A percentile compares a stretch with the other conserved stretches of the same genome.
phyloP scores from a whole-genome alignment of 2,797 vertebrate genomes.

The Poeciliopsis infans region DNA sequence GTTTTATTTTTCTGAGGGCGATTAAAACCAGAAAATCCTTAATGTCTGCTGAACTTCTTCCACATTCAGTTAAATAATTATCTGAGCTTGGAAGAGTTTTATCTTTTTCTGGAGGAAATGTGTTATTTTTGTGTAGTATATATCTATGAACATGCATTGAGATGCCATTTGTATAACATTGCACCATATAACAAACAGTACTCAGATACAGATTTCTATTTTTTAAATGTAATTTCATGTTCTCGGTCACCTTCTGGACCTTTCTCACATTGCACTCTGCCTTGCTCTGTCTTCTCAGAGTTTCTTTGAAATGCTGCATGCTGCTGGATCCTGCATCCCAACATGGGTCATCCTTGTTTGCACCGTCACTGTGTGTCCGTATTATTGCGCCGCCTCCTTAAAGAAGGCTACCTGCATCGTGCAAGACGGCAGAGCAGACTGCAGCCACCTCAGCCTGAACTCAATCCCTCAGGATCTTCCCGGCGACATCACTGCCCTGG shows the following conservation, averaged over 20 bases:
- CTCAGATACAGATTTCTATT: no score
- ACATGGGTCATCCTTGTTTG: constrained; percentile 13
- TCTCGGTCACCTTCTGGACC: background rate
- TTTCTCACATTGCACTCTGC: background rate
- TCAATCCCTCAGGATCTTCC: constrained; percentile 87
- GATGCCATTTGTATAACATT: background rate
- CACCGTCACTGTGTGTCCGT: constrained; percentile 10
- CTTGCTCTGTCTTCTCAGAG: constrained; percentile 2
- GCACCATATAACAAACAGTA: background rate
- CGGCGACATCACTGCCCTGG: constrained; percentile 83
- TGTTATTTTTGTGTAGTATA: background rate
- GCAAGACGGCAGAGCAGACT: constrained; percentile 82
- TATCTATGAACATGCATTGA: background rate
- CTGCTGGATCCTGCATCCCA: background rate
- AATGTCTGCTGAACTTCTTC: no score
- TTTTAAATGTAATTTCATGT: background rate
- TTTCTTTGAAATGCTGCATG: constrained; percentile 27
- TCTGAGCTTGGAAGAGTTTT: background rate
- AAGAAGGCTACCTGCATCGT: constrained; percentile 76
- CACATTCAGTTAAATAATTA: background rate
- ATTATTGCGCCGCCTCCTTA: background rate
- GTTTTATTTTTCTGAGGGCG: background rate
- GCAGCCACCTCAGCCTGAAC: constrained; percentile 87
- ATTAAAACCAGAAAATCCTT: background rate
- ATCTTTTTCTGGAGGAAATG: background rate